Conservation (phyloP, 2,797 vertebrate species). For the Hydrolagus colliei region DNA sequence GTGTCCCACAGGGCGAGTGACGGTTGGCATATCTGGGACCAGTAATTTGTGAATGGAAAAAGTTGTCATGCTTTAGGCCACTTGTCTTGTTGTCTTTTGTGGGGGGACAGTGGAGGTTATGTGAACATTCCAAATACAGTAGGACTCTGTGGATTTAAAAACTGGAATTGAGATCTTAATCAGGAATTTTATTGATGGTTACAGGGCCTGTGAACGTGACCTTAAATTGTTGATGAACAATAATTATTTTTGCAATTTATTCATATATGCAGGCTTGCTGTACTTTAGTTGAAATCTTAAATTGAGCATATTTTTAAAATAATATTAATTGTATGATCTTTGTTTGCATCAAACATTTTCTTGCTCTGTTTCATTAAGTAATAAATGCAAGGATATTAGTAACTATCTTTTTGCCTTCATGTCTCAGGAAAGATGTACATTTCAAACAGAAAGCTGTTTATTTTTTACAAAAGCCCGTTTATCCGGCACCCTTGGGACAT, state of each 20-base stretch:
- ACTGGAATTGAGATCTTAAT: conserved; percentile 60
- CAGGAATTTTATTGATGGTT: conserved; percentile 54
- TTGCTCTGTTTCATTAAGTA: no score
- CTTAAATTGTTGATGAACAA: background rate
- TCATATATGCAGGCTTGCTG: no score
- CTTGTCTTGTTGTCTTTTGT: conserved; percentile 71
- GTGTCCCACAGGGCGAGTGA: background rate
- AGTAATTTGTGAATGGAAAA: conserved; percentile 64
- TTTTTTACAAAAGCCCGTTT: no score
- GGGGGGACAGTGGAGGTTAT: conserved; percentile 66
- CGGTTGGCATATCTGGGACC: conserved; percentile 39
- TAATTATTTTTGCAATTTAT: background rate
- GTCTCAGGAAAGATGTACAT: no score
- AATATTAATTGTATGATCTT: no score
- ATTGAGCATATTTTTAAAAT: no score
- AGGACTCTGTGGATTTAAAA: conserved; percentile 69
- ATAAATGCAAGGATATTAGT: no score
- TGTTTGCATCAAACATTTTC: no score
- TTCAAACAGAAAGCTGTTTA: no score
- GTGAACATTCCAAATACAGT: conserved; percentile 68
- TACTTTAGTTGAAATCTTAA: no score
- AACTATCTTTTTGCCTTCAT: no score
- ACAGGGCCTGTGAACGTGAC: conserved; percentile 55
- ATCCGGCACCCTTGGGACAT: no score
- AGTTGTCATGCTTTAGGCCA: conserved; percentile 62